These are phyloP conservation scores for Smutsia temminckii DNA, from an alignment of 2,797 vertebrate genomes.

Conservation along the genomic window DNA sequence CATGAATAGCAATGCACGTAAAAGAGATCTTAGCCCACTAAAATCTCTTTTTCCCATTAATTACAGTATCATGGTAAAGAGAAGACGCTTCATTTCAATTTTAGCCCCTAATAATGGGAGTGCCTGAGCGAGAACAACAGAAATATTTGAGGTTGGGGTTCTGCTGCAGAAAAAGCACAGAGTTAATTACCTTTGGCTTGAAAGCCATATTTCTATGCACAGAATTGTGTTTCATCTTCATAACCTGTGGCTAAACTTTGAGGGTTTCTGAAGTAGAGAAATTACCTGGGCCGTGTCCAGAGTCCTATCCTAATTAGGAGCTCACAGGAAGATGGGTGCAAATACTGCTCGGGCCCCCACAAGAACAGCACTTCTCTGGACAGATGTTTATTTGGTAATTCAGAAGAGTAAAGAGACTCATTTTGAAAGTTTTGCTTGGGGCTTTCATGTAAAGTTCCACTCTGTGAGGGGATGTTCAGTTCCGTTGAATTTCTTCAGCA, in stretches of 20 bases:
- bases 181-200: constrained; percentile 57
- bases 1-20: not conserved
- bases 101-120: not conserved
- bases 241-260: constrained; percentile 1
- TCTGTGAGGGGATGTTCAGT: constrained; percentile 29
- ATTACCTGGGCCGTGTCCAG: not conserved
- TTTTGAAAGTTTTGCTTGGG: constrained; percentile 50
- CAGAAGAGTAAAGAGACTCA: not conserved
- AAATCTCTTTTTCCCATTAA: not conserved
- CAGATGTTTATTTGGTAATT: not conserved
- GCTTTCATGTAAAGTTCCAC: not conserved
- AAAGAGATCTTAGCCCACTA: not conserved
- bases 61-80: not conserved
- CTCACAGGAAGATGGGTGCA: not conserved
- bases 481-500: constrained; percentile 63
- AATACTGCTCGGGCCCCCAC: not conserved
- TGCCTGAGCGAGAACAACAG: constrained; percentile 7
- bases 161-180: constrained; percentile 31
- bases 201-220: constrained; percentile 31
- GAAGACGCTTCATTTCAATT: not conserved
- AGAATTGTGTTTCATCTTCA: constrained; percentile 46
- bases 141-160: constrained; percentile 34
- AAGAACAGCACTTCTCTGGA: not conserved
- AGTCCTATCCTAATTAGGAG: not conserved
- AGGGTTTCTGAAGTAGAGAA: constrained; percentile 46